These are phyloP conservation scores for Halichoerus grypus DNA, from an alignment of 2,113 vertebrate species.

Conservation along the genomic window DNA sequence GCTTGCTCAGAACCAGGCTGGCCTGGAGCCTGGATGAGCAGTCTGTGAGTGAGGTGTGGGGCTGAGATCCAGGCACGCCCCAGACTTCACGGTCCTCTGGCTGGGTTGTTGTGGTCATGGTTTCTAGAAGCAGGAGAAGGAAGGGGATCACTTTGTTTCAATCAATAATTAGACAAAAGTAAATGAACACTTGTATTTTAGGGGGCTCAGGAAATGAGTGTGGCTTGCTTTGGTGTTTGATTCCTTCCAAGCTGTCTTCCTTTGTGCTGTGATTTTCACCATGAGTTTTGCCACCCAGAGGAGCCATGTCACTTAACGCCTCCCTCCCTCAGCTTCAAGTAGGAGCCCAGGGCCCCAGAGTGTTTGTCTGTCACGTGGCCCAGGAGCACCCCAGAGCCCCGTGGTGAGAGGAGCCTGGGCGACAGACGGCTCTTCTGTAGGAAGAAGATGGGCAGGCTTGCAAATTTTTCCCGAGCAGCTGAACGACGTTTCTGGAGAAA, in stretches of 20 bases:
- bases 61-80: neutral
- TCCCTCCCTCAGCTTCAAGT: neutral
- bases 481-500: neutral
- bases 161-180: neutral
- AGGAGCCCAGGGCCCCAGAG: neutral
- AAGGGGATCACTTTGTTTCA: neutral
- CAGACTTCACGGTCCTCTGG: neutral
- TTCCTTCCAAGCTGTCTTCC: neutral
- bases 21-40: neutral
- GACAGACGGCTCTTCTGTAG: neutral
- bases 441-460: neutral
- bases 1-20: neutral
- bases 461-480: too few relatives aligned
- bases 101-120: neutral
- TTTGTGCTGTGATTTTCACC: neutral
- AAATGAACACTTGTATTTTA: neutral
- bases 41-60: neutral
- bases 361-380: neutral
- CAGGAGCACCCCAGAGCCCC: neutral
- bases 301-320: rapidly evolving
- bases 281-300: neutral
- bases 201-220: neutral
- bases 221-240: neutral
- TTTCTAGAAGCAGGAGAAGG: neutral
- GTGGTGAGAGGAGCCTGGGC: neutral